Percentiles rank a stretch among this genome's conserved stretches.
phyloP scores from a whole-genome alignment of 2,888 invertebrate species.

The Sphaerophoria taeniata region DNA sequence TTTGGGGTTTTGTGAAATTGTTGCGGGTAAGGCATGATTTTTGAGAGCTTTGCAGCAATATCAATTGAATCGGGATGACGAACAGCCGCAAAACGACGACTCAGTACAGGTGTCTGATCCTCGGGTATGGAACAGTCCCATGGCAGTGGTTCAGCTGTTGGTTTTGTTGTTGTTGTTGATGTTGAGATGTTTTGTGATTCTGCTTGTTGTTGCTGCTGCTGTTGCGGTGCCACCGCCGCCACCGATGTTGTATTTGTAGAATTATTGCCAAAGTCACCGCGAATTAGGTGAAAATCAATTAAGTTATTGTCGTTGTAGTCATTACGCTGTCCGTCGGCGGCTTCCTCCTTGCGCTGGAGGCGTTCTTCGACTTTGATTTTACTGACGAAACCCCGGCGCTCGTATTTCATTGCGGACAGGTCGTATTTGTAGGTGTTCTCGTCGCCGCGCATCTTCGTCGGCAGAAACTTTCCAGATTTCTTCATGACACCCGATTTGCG shows the following conservation, averaged over 20 bases:
- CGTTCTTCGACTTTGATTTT: conserved; percentile 78
- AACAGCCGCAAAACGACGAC: conserved; percentile 82
- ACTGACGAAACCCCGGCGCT: conserved; percentile 82
- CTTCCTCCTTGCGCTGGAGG: conserved; percentile 75
- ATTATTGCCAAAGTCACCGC: conserved; percentile 58
- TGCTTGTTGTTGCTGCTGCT: conserved; percentile 51
- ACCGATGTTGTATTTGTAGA: conserved; percentile 58
- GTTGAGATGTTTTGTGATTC: conserved; percentile 67
- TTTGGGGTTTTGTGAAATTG: conserved; percentile 79
- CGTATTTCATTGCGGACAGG: conserved; percentile 81
- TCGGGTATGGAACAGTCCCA: conserved; percentile 81
- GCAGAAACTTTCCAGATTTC: conserved; percentile 79
- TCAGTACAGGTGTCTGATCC: conserved; percentile 81
- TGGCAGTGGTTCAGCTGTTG: conserved; percentile 79
- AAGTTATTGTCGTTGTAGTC: conserved; percentile 83
- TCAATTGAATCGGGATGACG: conserved; percentile 80
- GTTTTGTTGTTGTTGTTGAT: conserved; percentile 73
- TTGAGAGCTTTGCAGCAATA: conserved; percentile 80
- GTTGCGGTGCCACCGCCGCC: conserved; percentile 39
- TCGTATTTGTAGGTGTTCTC: conserved; percentile 82
- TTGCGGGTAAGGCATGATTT: conserved; percentile 81
- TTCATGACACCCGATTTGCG: conserved; percentile 82
- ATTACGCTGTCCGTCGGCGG: conserved; percentile 76
- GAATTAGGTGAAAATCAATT: conserved; percentile 80
- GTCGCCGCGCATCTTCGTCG: conserved; percentile 79